phyloP scores from a whole-genome alignment of 2,113 vertebrate genomes.

The Emydocephalus ijimae region DNA sequence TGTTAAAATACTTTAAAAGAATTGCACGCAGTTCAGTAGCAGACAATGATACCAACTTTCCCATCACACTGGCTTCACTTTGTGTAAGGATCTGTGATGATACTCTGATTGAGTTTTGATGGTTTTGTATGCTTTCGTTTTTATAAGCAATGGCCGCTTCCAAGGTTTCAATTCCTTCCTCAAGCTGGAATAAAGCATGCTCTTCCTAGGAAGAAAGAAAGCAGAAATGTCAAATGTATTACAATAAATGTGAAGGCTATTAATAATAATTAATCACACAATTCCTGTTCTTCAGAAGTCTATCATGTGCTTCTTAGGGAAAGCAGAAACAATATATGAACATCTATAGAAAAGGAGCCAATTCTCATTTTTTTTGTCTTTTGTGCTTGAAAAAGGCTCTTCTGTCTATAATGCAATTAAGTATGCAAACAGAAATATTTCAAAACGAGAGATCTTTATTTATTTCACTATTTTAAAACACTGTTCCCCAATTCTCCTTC shows the following conservation, averaged over 20 bases:
- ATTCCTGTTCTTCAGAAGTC: background rate
- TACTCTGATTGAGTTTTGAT: constrained; percentile 69
- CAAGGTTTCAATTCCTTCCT: constrained; percentile 86
- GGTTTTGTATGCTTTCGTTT: constrained; percentile 75
- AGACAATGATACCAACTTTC: constrained; percentile 76
- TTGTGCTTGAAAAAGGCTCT: background rate
- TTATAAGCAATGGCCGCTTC: constrained; percentile 86
- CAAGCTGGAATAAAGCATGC: constrained; percentile 78
- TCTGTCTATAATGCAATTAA: background rate
- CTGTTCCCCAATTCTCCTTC: background rate
- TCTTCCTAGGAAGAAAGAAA: constrained; percentile 76
- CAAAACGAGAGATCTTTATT: background rate
- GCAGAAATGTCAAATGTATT: constrained; percentile 32
- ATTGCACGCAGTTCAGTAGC: constrained; percentile 74
- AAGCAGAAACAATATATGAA: background rate
- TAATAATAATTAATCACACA: background rate
- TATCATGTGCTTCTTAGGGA: background rate
- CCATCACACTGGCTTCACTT: constrained; percentile 72
- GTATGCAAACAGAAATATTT: background rate
- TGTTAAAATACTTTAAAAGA: constrained; percentile 87
- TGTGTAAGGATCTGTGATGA: constrained; percentile 64
- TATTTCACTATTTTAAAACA: background rate
- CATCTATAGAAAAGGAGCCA: background rate
- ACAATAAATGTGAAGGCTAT: constrained; percentile 19
- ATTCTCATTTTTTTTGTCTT: background rate